A percentile compares a stretch with the other conserved stretches of the same genome.
phyloP scores from a whole-genome alignment of 2,113 vertebrate species.

The Rana temporaria region DNA sequence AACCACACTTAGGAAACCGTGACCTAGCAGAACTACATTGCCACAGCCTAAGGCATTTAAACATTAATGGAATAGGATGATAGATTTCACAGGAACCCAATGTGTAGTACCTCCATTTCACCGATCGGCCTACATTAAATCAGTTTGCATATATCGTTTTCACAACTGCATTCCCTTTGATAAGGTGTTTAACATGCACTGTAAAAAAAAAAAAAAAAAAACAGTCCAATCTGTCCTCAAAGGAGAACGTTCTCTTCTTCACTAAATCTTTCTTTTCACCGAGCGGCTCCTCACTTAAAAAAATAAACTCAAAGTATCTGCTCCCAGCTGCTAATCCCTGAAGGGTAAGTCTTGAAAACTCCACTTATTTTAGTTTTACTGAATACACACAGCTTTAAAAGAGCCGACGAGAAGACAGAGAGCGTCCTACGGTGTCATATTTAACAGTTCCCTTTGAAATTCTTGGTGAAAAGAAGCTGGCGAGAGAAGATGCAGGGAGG shows the following conservation, averaged over 20 bases:
- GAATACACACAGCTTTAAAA: slow-evolving; percentile 64
- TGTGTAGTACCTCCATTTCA: slow-evolving; percentile 6
- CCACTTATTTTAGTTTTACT: slow-evolving; percentile 62
- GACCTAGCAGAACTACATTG: neutral
- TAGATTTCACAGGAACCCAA: neutral
- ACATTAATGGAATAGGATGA: slow-evolving; percentile 23
- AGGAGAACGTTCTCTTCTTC: slow-evolving; percentile 11
- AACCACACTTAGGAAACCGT: too few species aligned
- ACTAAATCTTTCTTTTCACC: slow-evolving; percentile 45
- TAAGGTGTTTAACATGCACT: slow-evolving; percentile 28
- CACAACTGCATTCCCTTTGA: slow-evolving; percentile 20
- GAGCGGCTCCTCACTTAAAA: slow-evolving; percentile 20
- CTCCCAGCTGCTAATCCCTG: slow-evolving; percentile 61
- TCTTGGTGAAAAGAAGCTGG: slow-evolving; percentile 67
- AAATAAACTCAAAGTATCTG: slow-evolving; percentile 47
- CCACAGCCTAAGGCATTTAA: neutral
- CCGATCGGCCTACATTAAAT: neutral
- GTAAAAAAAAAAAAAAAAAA: neutral
- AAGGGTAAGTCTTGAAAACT: slow-evolving; percentile 59
- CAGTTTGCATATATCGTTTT: slow-evolving; percentile 21
- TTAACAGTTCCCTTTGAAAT: slow-evolving; percentile 72
- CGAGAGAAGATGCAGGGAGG: slow-evolving; percentile 73
- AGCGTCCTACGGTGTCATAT: slow-evolving; percentile 69
- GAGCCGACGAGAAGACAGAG: slow-evolving; percentile 70
- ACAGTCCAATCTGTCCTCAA: slow-evolving; percentile 1